Evolutionary conservation across 2,888 invertebrate genomes (phyloP).

Genomic region (Oxyteleia sp.): DNA sequence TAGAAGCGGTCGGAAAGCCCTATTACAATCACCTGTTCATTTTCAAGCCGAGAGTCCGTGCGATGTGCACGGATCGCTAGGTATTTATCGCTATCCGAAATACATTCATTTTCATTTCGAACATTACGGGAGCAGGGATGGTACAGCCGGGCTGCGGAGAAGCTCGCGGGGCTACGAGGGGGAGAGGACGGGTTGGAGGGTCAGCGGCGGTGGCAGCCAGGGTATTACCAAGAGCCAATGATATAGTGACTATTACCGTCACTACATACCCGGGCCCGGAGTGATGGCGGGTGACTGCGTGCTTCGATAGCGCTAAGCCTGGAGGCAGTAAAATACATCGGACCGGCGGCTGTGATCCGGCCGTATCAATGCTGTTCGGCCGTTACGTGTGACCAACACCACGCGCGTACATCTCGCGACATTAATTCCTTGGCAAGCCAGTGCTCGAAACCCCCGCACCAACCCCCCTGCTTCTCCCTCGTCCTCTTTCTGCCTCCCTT

Average conservation of each 20-base stretch:
- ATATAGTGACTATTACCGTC: constrained; percentile 88
- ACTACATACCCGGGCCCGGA: constrained; percentile 86
- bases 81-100: constrained; percentile 88
- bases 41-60: constrained; percentile 78
- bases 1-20: constrained; percentile 42
- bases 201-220: constrained; percentile 81
- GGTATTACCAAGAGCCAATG: constrained; percentile 88
- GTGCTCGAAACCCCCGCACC: constrained; percentile 36
- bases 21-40: constrained; percentile 83
- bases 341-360: constrained; percentile 87
- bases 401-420: constrained; percentile 73
- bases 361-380: constrained; percentile 87
- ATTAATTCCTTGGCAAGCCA: constrained; percentile 74
- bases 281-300: constrained; percentile 88
- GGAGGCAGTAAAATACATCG: constrained; percentile 87
- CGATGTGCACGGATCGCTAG: constrained; percentile 83
- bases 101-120: constrained; percentile 88
- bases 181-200: constrained; percentile 66
- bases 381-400: constrained; percentile 84
- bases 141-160: constrained; percentile 69
- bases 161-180: constrained; percentile 36
- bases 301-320: constrained; percentile 88
- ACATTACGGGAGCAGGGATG: constrained; percentile 82
- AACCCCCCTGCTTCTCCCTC: constrained; percentile 41
- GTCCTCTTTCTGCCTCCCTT: constrained; percentile 60